A percentile compares a stretch with the other conserved stretches of the same genome.
Evolutionary conservation across 2,888 invertebrate species (phyloP).

Genomic region (Archaeoteleia sp.): DNA sequence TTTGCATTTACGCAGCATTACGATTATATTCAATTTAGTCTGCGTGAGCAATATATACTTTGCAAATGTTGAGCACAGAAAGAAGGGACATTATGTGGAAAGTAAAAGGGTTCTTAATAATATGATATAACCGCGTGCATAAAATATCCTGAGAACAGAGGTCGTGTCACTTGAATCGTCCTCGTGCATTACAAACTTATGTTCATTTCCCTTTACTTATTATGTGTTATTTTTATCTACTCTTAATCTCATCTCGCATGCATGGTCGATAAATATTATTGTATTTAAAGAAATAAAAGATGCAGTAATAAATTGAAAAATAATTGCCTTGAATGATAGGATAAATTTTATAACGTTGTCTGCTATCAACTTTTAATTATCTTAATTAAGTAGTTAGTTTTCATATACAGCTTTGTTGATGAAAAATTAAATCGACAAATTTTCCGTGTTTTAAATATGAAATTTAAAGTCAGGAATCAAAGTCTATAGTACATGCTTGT

Average conservation of each 20-base stretch:
- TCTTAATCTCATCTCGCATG: conserved; percentile 26
- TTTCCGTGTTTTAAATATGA: no score
- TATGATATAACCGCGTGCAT: conserved; percentile 39
- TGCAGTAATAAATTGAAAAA: conserved; percentile 9
- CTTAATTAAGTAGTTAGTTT: no score
- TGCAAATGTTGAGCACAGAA: conserved; percentile 35
- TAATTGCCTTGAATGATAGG: neutral
- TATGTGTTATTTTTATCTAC: conserved; percentile 31
- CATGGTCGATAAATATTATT: conserved; percentile 16
- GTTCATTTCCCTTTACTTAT: conserved; percentile 42
- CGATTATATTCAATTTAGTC: conserved; percentile 47
- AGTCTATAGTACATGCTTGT: no score
- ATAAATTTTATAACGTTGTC: no score
- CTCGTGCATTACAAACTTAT: conserved; percentile 25
- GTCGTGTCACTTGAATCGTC: conserved; percentile 40
- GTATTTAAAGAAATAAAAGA: conserved; percentile 14
- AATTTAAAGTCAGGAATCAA: no score
- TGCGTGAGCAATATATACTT: conserved; percentile 42
- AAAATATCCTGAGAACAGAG: conserved; percentile 48
- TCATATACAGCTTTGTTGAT: no score
- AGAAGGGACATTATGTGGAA: conserved; percentile 30
- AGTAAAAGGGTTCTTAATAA: conserved; percentile 45
- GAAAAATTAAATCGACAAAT: no score
- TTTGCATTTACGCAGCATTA: conserved; percentile 35
- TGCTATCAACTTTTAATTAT: no score